Base-by-base conservation (phyloP, 2,113 vertebrate genomes). In the Oryzias celebensis region DNA sequence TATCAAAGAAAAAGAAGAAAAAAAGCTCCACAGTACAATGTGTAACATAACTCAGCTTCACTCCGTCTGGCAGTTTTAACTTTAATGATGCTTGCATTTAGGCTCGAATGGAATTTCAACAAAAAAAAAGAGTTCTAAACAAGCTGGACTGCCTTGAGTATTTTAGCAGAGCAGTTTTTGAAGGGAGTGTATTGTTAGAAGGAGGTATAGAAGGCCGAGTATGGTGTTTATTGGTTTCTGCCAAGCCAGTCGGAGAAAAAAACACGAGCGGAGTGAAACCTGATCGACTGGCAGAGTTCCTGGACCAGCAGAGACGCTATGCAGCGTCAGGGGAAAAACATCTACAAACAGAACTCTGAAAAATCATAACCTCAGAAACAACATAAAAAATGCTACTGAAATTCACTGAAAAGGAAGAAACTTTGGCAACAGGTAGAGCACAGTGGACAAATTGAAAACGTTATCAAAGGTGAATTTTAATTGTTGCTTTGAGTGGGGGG, bases 181-280 rank as follows among this genome's bases (percentile, higher is more conserved):
- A 16, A 43, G 56, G 36, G 53, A 26, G 58, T 43, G 31, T 61
- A 49, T 65, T 55, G 67, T 14, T 43, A 73, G 66, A 63, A 68
- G 28, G 77, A 75, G 62, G 77, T 81, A 58, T 60, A 74, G 71
- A 63, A 52, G 65, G 68, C 63, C 82, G 83, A 88, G 75, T 73
- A 75, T 73, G 63, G 75, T 88, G 87, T 91, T 91, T 91, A 88
- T 89, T 89, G 84, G 79, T 89, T 88, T 83, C 82, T 90, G 89
- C 83, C 86, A 89, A 79, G 73, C 72, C 68, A 71, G 73, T 81
- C 80, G 62, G 72, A 75, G 85, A 83, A 80, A 86, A 83, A 87
- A 86, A 90, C 83, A 88, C 79, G 79, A 79, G 73, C 71, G 64
- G 81, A 82, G 63, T 83, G 88, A 88, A 88, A 88, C 84, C 78